These are phyloP conservation scores for Urocyon cinereoargenteus DNA, from an alignment of 2,797 vertebrate genomes.

Conservation along the genomic window DNA sequence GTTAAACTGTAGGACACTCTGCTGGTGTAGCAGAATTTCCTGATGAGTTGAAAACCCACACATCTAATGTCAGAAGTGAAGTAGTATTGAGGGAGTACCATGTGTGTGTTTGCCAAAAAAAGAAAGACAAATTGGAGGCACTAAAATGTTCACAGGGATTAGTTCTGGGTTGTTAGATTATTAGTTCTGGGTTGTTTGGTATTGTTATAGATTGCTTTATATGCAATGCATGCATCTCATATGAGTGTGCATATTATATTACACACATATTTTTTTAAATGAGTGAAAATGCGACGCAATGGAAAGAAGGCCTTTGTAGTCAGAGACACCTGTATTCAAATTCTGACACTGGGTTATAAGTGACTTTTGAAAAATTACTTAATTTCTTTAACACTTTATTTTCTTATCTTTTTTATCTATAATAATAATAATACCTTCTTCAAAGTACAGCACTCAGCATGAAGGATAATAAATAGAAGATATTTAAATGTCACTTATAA, in stretches of 20 bases:
- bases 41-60: background rate
- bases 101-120: background rate
- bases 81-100: background rate
- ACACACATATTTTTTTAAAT: background rate
- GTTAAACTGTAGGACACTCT: background rate
- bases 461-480: background rate
- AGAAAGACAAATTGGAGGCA: background rate
- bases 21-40: background rate
- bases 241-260: background rate
- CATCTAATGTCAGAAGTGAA: background rate
- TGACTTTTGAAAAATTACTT: background rate
- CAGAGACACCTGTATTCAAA: background rate
- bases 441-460: background rate
- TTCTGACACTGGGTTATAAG: background rate
- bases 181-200: background rate
- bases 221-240: background rate
- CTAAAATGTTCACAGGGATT: background rate
- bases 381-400: background rate
- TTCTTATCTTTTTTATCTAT: background rate
- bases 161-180: background rate
- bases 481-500: slow-evolving; percentile 11
- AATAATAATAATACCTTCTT: background rate
- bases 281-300: background rate
- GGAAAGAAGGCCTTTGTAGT: background rate
- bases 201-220: background rate